These are phyloP conservation scores for Subacronicta megacephala DNA, from an alignment of 2,888 invertebrate species.

Conservation along the genomic window DNA sequence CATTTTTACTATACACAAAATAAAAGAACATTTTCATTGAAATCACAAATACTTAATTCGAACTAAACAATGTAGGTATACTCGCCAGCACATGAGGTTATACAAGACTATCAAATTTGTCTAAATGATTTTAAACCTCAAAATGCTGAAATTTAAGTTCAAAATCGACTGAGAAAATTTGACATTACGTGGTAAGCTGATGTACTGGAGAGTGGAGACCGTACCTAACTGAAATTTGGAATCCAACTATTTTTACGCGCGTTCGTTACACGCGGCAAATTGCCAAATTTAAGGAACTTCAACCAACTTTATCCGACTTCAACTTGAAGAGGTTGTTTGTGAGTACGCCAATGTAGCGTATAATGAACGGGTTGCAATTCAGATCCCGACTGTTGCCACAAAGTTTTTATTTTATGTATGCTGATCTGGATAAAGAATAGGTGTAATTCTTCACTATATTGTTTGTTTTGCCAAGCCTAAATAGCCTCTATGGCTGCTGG, in stretches of 20 bases:
- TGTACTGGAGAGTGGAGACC: too few species aligned
- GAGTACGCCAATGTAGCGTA: constrained; percentile 37
- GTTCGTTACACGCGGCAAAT: constrained; percentile 44
- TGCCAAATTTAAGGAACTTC: constrained; percentile 45
- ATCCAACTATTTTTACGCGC: constrained; percentile 22
- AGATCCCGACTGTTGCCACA: constrained; percentile 24
- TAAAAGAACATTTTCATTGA: not conserved
- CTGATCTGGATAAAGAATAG: not conserved
- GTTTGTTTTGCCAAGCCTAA: too few species aligned
- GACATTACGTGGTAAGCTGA: too few species aligned
- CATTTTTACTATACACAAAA: not conserved
- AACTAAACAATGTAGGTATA: constrained; percentile 20
- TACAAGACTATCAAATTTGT: too few species aligned
- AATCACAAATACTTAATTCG: constrained; percentile 4
- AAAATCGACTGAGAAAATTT: too few species aligned
- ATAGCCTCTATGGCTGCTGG: too few species aligned
- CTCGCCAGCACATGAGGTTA: too few species aligned
- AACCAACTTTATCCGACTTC: constrained; percentile 20
- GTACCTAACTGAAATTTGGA: constrained; percentile 16
- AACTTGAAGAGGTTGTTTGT: constrained; percentile 47
- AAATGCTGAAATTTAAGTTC: too few species aligned
- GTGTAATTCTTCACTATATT: too few species aligned
- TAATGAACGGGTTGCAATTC: constrained; percentile 40
- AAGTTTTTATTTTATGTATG: constrained; percentile 17
- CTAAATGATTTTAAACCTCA: too few species aligned